These are phyloP conservation scores for Charadrius vociferus DNA, from an alignment of 2,113 vertebrate genomes.

Conservation along the genomic window DNA sequence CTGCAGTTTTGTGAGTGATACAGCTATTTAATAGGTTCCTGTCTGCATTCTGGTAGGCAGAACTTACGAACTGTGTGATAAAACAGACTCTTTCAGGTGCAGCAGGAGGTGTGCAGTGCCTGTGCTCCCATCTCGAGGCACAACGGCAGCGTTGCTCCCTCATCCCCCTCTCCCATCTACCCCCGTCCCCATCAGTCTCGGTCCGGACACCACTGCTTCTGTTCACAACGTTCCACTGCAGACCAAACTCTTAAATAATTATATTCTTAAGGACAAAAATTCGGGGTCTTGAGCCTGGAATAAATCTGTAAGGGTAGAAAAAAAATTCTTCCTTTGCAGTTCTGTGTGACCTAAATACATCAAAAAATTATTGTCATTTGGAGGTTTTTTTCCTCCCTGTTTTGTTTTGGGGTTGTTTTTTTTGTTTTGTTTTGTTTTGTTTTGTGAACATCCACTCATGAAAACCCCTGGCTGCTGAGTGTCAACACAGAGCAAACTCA, in stretches of 20 bases:
- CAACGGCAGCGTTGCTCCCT: accelerated
- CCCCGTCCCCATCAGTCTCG: neutral
- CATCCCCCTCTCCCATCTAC: too few relatives aligned
- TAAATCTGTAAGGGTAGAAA: neutral
- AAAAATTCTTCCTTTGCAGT: neutral
- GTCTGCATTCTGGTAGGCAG: neutral
- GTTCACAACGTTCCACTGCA: neutral
- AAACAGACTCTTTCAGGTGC: neutral
- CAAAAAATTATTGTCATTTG: neutral
- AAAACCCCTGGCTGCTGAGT: neutral
- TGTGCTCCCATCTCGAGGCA: accelerated
- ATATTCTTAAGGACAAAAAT: neutral
- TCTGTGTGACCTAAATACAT: neutral
- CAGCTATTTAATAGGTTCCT: neutral
- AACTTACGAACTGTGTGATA: neutral
- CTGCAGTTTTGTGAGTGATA: neutral
- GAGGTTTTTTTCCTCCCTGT: neutral
- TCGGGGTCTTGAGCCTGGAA: neutral
- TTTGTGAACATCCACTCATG: neutral
- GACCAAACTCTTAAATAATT: neutral
- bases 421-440: neutral
- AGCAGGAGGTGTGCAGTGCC: neutral
- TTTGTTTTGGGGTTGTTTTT: neutral
- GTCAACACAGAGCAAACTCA: neutral
- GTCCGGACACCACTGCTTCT: neutral